A percentile compares a stretch with the other conserved stretches of the same genome.
Conservation (phyloP, 92 coral and sea anemone species). For the Actinostola sp. region DNA sequence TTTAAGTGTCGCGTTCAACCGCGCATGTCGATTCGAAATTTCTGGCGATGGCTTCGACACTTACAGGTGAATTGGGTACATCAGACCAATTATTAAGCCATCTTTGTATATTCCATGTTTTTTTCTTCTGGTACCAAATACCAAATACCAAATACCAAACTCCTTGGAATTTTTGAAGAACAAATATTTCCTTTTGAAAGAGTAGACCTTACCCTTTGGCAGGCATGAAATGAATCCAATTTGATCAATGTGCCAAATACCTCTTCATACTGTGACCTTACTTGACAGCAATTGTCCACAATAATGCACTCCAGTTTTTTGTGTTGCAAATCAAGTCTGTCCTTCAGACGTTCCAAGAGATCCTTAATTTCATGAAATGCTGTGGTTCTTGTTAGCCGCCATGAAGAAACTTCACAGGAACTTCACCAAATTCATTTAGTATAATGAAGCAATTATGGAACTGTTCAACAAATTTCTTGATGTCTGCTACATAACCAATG, state of each 20-base stretch:
- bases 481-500: slow-evolving; percentile 12
- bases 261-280: not conserved
- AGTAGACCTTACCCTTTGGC: not conserved
- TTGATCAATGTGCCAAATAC: not conserved
- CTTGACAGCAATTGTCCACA: not conserved
- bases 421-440: slow-evolving; percentile 51
- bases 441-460: slow-evolving; percentile 30
- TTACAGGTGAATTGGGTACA: too few relatives aligned
- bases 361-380: slow-evolving; percentile 31
- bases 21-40: too few relatives aligned
- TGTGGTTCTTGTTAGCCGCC: slow-evolving; percentile 43
- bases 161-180: slow-evolving; percentile 37
- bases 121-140: too few relatives aligned
- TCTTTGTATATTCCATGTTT: too few relatives aligned
- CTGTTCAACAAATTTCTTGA: slow-evolving; percentile 24
- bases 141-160: slow-evolving; percentile 42
- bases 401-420: too few relatives aligned
- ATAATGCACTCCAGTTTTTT: not conserved
- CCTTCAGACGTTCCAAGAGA: not conserved
- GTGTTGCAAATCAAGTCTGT: not conserved
- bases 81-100: too few relatives aligned
- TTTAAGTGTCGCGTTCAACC: too few relatives aligned
- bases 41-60: too few relatives aligned
- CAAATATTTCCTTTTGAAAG: not conserved
- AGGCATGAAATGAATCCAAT: not conserved